These are phyloP conservation scores for Melitaea athalia DNA, from an alignment of 2,888 invertebrate species.

Conservation along the genomic window DNA sequence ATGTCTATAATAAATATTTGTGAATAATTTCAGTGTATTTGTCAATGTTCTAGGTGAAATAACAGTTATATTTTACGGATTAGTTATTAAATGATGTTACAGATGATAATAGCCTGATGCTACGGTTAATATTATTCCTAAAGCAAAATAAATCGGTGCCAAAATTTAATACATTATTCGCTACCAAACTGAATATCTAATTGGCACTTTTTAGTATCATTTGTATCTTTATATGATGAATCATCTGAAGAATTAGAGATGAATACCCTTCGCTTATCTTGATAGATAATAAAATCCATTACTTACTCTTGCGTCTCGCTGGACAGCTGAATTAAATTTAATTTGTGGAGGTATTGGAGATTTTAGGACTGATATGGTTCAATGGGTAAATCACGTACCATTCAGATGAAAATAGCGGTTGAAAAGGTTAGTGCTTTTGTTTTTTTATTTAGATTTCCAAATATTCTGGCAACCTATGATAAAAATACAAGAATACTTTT, in stretches of 20 bases:
- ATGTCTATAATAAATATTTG: neutral
- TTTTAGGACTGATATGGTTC: neutral
- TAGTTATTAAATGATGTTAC: constrained; percentile 6
- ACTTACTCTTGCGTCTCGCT: constrained; percentile 1
- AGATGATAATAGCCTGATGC: constrained; percentile 22
- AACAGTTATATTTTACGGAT: neutral
- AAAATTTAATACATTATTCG: constrained; percentile 15
- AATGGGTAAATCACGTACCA: neutral
- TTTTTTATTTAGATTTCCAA: neutral
- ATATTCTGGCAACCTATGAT: too few species aligned
- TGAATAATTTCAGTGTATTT: neutral
- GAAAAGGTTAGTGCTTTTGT: neutral
- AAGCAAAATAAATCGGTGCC: constrained; percentile 19
- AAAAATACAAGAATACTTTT: too few species aligned
- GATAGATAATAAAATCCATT: constrained; percentile 4
- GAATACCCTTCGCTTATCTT: neutral
- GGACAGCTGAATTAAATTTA: neutral
- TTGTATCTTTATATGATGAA: constrained; percentile 10
- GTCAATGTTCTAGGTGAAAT: constrained; percentile 3
- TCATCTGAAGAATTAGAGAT: neutral
- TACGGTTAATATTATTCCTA: constrained; percentile 18
- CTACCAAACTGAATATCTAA: constrained; percentile 19
- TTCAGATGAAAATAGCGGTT: neutral
- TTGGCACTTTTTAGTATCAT: constrained; percentile 8
- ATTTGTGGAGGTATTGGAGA: neutral